phyloP scores from a whole-genome alignment of 1,140 invertebrate genomes.

The Penaeus indicus region DNA sequence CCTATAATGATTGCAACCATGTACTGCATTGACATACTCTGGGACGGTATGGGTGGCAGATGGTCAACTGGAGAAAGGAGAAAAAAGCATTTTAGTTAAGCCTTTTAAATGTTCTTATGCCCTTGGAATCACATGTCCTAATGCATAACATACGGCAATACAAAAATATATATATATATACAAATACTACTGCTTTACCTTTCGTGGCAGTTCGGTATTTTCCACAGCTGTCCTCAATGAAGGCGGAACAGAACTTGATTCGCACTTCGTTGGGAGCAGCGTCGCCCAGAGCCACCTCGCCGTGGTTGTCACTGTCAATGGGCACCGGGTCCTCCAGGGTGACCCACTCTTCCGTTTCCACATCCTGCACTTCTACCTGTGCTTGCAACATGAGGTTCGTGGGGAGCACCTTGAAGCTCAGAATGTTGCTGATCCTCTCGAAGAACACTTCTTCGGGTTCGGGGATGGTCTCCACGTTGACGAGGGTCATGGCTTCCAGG shows the following conservation, averaged over 20 bases:
- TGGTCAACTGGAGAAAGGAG: constrained; percentile 78
- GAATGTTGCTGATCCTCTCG: constrained; percentile 80
- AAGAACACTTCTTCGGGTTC: constrained; percentile 84
- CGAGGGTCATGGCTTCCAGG: constrained; percentile 81
- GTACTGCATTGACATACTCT: constrained; percentile 81
- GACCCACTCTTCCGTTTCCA: constrained; percentile 63
- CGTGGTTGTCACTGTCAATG: constrained; percentile 69
- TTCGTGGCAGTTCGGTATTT: constrained; percentile 81
- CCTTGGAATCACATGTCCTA: not conserved
- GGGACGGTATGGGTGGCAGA: constrained; percentile 84
- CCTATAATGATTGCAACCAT: constrained; percentile 86
- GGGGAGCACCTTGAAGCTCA: constrained; percentile 81
- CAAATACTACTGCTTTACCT: constrained; percentile 58
- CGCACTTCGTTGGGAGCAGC: constrained; percentile 68
- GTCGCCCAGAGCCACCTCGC: constrained; percentile 73
- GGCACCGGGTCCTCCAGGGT: constrained; percentile 35
- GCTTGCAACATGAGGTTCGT: constrained; percentile 77
- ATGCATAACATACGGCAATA: not conserved
- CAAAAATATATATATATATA: not conserved
- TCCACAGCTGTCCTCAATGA: constrained; percentile 84
- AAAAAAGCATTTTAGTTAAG: constrained; percentile 75
- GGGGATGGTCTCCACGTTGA: constrained; percentile 82
- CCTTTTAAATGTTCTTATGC: too few species aligned
- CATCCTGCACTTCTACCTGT: constrained; percentile 68
- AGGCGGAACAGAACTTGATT: constrained; percentile 83